Conservation (phyloP, 2,113 vertebrate genomes). For the Rhipidura dahli region DNA sequence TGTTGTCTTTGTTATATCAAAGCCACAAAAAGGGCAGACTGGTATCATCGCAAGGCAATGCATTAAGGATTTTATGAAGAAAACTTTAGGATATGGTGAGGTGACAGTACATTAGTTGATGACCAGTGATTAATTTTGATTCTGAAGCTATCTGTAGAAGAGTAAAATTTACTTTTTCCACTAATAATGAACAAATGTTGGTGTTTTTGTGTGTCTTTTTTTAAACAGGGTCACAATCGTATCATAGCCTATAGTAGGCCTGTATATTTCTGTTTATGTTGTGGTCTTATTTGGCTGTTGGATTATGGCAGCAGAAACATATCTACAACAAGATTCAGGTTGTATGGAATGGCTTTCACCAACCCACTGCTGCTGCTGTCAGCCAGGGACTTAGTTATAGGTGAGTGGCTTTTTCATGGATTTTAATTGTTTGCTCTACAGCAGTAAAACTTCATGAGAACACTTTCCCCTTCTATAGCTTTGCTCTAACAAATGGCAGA, state of each 20-base stretch:
- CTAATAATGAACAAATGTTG: not conserved
- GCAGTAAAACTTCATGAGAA: not conserved
- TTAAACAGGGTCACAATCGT: constrained; percentile 91
- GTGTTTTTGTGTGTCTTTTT: not conserved
- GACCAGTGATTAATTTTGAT: not conserved
- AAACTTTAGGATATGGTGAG: not conserved
- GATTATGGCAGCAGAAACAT: constrained; percentile 89
- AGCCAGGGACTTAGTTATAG: constrained; percentile 93
- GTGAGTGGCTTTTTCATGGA: constrained; percentile 68
- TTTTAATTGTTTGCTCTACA: not conserved
- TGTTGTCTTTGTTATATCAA: not conserved
- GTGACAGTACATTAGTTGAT: not conserved
- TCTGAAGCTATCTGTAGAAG: not conserved
- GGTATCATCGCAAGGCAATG: not conserved
- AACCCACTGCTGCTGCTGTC: constrained; percentile 90
- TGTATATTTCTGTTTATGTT: constrained; percentile 98
- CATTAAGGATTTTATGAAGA: not conserved
- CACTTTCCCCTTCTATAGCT: not conserved
- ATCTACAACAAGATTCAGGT: constrained; percentile 81
- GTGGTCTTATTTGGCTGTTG: constrained; percentile 94
- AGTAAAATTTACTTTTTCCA: not conserved
- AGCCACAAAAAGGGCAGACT: not conserved
- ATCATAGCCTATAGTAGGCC: constrained; percentile 99
- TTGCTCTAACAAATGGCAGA: not conserved
- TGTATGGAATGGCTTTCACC: constrained; percentile 92